Evolutionary conservation across 2,113 vertebrate species (phyloP).

Genomic region (Myodes glareolus): DNA sequence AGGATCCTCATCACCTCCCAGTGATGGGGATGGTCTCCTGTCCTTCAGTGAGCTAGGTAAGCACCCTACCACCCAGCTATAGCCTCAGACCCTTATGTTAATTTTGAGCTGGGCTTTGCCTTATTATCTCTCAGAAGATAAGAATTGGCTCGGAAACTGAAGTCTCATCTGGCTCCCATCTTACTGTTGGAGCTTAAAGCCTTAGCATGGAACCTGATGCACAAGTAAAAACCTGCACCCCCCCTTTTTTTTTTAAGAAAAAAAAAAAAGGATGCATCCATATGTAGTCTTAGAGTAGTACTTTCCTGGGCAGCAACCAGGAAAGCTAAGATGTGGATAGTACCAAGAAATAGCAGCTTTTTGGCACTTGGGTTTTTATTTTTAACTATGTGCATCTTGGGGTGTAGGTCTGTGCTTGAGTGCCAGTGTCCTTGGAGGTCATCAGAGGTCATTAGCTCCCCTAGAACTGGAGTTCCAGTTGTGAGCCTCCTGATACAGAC

Average conservation of each 20-base stretch:
- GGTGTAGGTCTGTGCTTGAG: not conserved
- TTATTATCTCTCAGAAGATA: not conserved
- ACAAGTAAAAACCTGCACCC: not conserved
- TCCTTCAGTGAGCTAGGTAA: not conserved
- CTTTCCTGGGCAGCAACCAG: not conserved
- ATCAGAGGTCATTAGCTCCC: not conserved
- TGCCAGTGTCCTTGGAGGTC: not conserved
- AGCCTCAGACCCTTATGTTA: not conserved
- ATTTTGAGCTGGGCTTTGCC: not conserved
- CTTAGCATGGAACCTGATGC: not conserved
- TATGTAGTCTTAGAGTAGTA: not conserved
- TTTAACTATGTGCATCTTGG: not conserved
- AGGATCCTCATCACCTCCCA: not conserved
- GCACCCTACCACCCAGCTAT: not conserved
- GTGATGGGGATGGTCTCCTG: not conserved
- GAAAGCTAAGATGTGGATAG: not conserved
- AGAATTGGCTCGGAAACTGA: not conserved
- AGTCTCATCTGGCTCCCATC: not conserved
- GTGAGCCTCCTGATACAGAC: not conserved
- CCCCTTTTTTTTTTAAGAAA: no score
- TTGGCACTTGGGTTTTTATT: not conserved
- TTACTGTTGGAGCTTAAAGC: not conserved
- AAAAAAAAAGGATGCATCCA: not conserved
- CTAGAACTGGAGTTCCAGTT: not conserved
- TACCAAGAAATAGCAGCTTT: not conserved